Conservation (phyloP, 2,113 vertebrate species). For the Bufo gargarizans region DNA sequence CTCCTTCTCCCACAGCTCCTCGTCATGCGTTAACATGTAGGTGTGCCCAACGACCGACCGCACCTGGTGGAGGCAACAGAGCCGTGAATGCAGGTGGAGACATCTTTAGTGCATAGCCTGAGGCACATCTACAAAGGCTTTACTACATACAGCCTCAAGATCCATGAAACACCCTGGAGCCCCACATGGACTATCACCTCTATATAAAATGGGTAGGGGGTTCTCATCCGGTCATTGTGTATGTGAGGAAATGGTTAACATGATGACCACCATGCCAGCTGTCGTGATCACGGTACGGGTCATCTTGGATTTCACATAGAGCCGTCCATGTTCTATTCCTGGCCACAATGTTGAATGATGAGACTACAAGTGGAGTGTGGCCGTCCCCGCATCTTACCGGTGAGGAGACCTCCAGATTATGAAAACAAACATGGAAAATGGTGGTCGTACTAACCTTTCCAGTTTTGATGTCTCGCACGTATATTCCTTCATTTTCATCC, state of each 20-base stretch:
- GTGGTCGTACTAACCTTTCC: conserved; percentile 76
- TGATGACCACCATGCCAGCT: background rate
- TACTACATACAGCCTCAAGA: too few relatives aligned
- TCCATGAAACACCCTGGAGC: too few relatives aligned
- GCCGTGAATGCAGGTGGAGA: background rate
- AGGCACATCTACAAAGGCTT: too few relatives aligned
- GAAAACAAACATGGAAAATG: background rate
- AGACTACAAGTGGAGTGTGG: background rate
- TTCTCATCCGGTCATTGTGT: background rate
- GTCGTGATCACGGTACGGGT: background rate
- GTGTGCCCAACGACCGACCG: conserved; percentile 84
- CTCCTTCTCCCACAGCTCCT: conserved; percentile 88
- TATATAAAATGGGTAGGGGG: too few relatives aligned
- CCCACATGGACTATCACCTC: too few relatives aligned
- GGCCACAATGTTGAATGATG: background rate
- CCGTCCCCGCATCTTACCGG: too few relatives aligned
- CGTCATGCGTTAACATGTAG: conserved; percentile 88
- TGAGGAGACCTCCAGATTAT: background rate
- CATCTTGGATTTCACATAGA: background rate
- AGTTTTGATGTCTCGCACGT: conserved; percentile 83
- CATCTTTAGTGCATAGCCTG: background rate
- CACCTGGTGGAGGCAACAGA: conserved; percentile 70
- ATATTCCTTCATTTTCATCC: conserved; percentile 90
- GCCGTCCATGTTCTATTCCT: background rate
- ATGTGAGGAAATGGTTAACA: background rate